Base-by-base conservation (phyloP, 2,113 vertebrate genomes). In the Girardinichthys multiradiatus region DNA sequence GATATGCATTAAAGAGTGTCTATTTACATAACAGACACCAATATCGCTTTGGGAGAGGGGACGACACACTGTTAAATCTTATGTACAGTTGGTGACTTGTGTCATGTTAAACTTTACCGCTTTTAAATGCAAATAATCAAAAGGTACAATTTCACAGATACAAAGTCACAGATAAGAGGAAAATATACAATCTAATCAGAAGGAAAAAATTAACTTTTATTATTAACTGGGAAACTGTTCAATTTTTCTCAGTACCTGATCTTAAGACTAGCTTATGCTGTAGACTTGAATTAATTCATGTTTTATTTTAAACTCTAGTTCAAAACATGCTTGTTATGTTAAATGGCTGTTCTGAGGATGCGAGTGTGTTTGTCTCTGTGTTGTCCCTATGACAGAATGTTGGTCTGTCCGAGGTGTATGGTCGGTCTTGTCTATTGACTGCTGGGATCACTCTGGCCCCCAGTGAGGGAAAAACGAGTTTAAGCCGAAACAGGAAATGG, bases 1-100 rank as follows among this genome's bases (percentile, higher is more conserved):
- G 10, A 26, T 27, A 19, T 10, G 26, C 35, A 6, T n/a, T 39
- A 27, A 57, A 66, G 21, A 29, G 13, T 0, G 30, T n/a, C 39
- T 12, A 5, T 90, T 87, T 89, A 79, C 85, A 82, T 84, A 88
- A 86, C 72, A 79, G 83, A 74, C 48, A 19, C 2, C 24, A 4
- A 0, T 62, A 70, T 77, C 26, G 58, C 13, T 2, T 26, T 45
- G 4, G 13, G 1, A 24, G 1, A 11, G 4, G 0, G 21, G 2
- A 60, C n/a, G 7, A 28, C 3, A 24, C 26, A 31, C n/a, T 0
- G 3, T 76, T 10, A 45, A 57, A 45, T 60, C 14, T 0, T 17
- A 28, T 37, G 4, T 15, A 24, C 31, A 60, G 14, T 10, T 30
- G 6, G 26, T 4, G 9, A 28, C 29, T 2, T 2, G 7, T 29